Percentiles rank a stretch among this genome's conserved stretches.
Conservation (phyloP, 30 jellyfish, hydroid and myxozoan species). For the Morbakka virulenta region DNA sequence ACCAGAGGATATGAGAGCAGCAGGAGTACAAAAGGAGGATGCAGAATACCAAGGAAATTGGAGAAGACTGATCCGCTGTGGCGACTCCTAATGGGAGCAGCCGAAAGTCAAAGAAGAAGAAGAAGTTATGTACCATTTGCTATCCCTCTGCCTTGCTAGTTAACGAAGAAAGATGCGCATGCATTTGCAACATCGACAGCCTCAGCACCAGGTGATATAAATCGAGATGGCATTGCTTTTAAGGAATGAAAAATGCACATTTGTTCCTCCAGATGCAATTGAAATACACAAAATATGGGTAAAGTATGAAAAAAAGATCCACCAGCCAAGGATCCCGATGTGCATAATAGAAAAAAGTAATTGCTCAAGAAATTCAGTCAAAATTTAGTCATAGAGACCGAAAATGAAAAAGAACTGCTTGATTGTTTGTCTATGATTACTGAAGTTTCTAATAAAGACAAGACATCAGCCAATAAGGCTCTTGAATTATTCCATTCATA, state of each 20-base stretch:
- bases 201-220: constrained; percentile 22
- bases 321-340: not conserved
- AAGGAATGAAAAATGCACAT: constrained; percentile 17
- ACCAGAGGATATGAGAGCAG: no score
- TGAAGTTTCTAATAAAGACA: no score
- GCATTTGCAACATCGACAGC: constrained; percentile 26
- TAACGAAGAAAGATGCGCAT: constrained; percentile 30
- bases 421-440: no score
- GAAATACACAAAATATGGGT: not conserved
- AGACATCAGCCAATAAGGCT: no score
- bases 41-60: no score
- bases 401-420: no score
- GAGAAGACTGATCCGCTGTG: no score
- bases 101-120: no score
- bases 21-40: no score
- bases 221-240: constrained; percentile 46
- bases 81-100: no score
- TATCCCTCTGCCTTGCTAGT: constrained; percentile 5
- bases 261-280: constrained; percentile 41
- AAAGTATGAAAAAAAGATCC: constrained; percentile 8
- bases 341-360: not conserved
- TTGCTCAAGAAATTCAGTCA: not conserved
- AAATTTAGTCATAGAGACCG: no score
- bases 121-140: constrained; percentile 3
- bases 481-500: no score